Evolutionary conservation across 2,113 vertebrate species (phyloP), one percentile per base, ranked within the genome.

Genomic region (Morone chrysops): DNA sequence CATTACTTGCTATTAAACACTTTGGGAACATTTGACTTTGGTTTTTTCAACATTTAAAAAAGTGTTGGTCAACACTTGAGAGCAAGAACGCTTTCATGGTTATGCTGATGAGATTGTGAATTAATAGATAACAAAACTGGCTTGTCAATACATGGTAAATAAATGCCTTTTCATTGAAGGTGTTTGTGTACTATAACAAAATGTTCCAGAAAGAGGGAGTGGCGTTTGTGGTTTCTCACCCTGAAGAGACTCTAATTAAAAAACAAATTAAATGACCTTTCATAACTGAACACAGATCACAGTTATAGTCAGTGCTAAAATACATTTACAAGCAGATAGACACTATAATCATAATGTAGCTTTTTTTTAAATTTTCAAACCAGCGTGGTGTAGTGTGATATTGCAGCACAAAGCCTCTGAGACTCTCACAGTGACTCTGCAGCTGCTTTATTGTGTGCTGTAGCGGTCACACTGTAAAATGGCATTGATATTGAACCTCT

Each of bases 401-500:
- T 41, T 56, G 36, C 18, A 40, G 50, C 78, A 73, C 73, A 69
- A 54, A 80, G 68, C 22, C 66, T 59, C 10, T 16, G 57, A 81
- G 43, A 48, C 25, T 16, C 47, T 74, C 68, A 86, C 83, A 85
- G 79, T 87, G 83, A 78, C 66, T 47, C 22, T 56, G 80, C 82
- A 87, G 84, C 81, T 84, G 77, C 79, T 70, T 38, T 68, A 87
- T 78, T 87, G 86, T 87, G 74, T 67, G 53, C 60, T 25, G 66
- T 65, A 65, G 54, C 59, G n/a, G 50, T 56, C 57, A 20, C 38
- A 13, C 59, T 70, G 68, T 79, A 59, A 87, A 87, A 84, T 62
- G 70, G 53, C 81, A 83, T 48, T 84, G 83, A 92, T 91, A 88
- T 70, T 14, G 31, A 76, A 79, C 71, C 70, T 81, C 80, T 87